phyloP scores from a whole-genome alignment of 2,113 vertebrate species.

The Syrmaticus mikado region DNA sequence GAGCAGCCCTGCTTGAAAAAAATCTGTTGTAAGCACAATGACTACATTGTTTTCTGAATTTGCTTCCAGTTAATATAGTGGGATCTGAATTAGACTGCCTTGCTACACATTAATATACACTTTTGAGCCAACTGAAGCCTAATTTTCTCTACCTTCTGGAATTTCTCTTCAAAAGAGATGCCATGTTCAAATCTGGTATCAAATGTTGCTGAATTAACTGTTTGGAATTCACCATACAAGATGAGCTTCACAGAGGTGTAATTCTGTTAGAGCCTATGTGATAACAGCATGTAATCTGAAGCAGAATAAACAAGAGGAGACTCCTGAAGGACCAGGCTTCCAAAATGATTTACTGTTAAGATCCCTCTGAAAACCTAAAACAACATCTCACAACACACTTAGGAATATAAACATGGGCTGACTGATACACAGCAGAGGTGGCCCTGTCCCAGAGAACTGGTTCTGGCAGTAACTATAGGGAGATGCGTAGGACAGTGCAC shows the following conservation, averaged over 20 bases:
- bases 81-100: not conserved
- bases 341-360: not conserved
- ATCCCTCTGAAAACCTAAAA: not conserved
- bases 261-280: not conserved
- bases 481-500: not conserved
- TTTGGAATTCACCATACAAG: not conserved
- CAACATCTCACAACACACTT: not conserved
- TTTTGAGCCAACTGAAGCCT: not conserved
- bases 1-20: not conserved
- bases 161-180: not conserved
- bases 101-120: rapidly evolving
- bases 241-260: not conserved
- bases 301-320: not conserved
- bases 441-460: not conserved
- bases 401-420: not conserved
- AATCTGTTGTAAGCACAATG: not conserved
- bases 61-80: not conserved
- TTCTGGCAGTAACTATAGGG: not conserved
- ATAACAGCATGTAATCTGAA: not conserved
- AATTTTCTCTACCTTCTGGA: not conserved
- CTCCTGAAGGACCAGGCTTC: not conserved
- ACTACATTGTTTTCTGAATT: not conserved
- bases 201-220: not conserved
- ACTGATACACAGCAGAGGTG: rapidly evolving
- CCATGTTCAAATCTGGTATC: not conserved